Evolutionary conservation across 1,140 invertebrate genomes (phyloP), one percentile per base, ranked within the genome.

Genomic region (Drosophila sulfurigaster): DNA sequence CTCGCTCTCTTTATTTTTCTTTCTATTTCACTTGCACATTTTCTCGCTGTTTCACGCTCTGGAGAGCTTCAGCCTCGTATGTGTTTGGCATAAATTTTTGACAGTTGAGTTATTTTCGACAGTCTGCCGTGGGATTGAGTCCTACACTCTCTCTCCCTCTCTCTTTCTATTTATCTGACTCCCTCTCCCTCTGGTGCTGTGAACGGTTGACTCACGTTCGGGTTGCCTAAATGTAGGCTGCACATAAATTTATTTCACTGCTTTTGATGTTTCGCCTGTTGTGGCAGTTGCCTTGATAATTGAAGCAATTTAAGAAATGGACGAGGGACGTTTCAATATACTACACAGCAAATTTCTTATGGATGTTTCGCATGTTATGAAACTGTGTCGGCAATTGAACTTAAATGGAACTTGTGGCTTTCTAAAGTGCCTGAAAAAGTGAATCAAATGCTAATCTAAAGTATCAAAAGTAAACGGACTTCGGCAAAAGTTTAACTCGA

Each of bases 61-160:
- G 38, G 7, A 58, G 58, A 59, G 64, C 65, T 60, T 57, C 46
- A 10, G 28, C 20, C 13, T 32, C 52, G 78, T 75, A 78, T 80
- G 78, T 76, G 79, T 79, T 72, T 81, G 79, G 76, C 79, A 81
- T 79, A 81, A 72, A 81, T 81, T 81, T 79, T 81, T 81, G 79
- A 78, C 78, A 80, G 80, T 82, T 79, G 74, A 83, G 81, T 83
- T 83, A 83, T 83, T 83, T 83, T 78, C 67, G 77, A 70, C 81
- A 74, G 73, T 20, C 54, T 46, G 68, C 67, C 62, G 28, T 77
- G 70, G 45, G 74, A 59, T 57, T 57, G 32, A 57, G 3, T 57
- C 15, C 32, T 51, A 43, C 45, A 25, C 10, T 8, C 35, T 45
- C 32, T 3, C 54, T 28, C 41, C 5, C 13, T 15, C 15, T 13